phyloP scores from a whole-genome alignment of 2,888 invertebrate species.

The Crossocerus cetratus region DNA sequence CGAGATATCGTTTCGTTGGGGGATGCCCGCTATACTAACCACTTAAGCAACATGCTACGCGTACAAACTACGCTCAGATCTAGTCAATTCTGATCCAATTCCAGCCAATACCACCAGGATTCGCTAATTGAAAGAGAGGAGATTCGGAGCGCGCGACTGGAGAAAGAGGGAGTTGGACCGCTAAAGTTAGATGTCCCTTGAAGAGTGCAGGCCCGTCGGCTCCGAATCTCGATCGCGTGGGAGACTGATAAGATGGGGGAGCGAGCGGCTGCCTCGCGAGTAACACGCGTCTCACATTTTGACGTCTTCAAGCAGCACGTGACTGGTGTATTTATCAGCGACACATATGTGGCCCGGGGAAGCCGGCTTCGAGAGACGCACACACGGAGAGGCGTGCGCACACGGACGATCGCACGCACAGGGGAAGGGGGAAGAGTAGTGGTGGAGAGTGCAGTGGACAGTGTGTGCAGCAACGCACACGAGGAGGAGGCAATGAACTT shows the following conservation, averaged over 20 bases:
- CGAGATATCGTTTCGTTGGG: slow-evolving; percentile 50
- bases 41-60: background rate
- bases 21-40: slow-evolving; percentile 20
- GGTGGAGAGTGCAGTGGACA: slow-evolving; percentile 38
- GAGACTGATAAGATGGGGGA: slow-evolving; percentile 32
- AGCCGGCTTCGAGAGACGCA: slow-evolving; percentile 21
- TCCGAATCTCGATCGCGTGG: slow-evolving; percentile 43
- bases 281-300: slow-evolving; percentile 62
- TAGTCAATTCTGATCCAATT: no score
- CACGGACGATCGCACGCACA: slow-evolving; percentile 23
- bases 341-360: slow-evolving; percentile 58
- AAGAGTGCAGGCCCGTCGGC: slow-evolving; percentile 3
- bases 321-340: slow-evolving; percentile 74
- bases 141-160: background rate
- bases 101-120: background rate
- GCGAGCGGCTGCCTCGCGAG: slow-evolving; percentile 38
- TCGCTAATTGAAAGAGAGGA: background rate
- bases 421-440: slow-evolving; percentile 30
- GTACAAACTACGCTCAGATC: background rate
- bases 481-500: slow-evolving; percentile 76
- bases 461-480: slow-evolving; percentile 44
- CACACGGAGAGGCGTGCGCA: slow-evolving; percentile 10
- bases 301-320: slow-evolving; percentile 72
- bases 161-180: background rate
- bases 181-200: no score